phyloP scores from a whole-genome alignment of 23 tunicate species.

The Ascidia mentula region DNA sequence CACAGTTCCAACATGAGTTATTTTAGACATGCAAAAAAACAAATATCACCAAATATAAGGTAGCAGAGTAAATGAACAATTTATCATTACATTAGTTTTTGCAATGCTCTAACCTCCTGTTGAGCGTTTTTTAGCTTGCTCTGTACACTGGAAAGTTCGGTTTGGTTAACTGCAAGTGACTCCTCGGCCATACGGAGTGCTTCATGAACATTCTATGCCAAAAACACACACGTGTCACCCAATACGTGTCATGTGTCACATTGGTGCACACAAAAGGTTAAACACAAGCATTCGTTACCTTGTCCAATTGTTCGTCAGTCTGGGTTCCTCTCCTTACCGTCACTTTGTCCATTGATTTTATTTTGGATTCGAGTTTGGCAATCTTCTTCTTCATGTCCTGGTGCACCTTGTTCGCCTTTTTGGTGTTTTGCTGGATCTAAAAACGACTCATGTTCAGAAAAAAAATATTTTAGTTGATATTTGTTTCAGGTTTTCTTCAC shows the following conservation, averaged over 20 bases:
- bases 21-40: too few relatives aligned
- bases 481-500: not conserved
- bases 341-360: conserved; percentile 87
- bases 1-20: too few relatives aligned
- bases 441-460: not conserved
- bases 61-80: too few relatives aligned
- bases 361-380: conserved; percentile 87
- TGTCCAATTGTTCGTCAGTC: conserved; percentile 70
- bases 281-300: too few relatives aligned
- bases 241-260: too few relatives aligned
- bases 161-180: conserved; percentile 58
- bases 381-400: conserved; percentile 84
- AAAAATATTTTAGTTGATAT: not conserved
- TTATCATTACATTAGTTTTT: too few relatives aligned
- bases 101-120: conserved; percentile 75
- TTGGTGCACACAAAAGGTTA: too few relatives aligned
- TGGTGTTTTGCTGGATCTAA: conserved; percentile 70
- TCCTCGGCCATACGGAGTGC: conserved; percentile 87
- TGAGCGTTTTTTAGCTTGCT: conserved; percentile 62
- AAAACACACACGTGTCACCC: too few relatives aligned
- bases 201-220: too few relatives aligned
- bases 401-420: conserved; percentile 61
- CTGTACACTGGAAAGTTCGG: conserved; percentile 38
- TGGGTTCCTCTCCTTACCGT: conserved; percentile 84
- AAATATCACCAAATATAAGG: too few relatives aligned